Conservation (phyloP, 2,797 vertebrate genomes). For the Ptychobarbus kaznakovi region DNA sequence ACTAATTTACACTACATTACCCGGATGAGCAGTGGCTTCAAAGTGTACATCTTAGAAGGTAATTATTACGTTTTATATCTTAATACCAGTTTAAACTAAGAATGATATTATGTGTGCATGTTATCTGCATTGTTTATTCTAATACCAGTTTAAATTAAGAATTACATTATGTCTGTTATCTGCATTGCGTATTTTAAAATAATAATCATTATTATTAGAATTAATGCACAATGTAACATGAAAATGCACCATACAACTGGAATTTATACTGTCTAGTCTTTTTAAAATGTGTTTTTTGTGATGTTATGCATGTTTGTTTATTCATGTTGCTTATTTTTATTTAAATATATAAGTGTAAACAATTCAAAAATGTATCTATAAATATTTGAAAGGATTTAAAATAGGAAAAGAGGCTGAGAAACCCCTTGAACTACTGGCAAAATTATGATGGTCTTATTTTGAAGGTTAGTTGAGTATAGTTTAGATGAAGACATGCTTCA, state of each 20-base stretch:
- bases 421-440: neutral
- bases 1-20: constrained; percentile 85
- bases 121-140: neutral
- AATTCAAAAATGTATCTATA: neutral
- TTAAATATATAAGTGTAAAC: neutral
- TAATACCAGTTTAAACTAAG: neutral
- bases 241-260: neutral
- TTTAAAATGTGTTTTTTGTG: neutral
- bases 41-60: constrained; percentile 86
- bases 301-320: neutral
- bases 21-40: constrained; percentile 85
- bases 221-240: neutral
- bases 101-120: neutral
- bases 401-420: neutral
- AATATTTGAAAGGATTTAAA: neutral
- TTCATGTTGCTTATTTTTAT: neutral
- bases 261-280: neutral
- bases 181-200: neutral
- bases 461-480: neutral
- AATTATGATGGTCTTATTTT: neutral
- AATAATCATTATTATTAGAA: neutral
- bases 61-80: constrained; percentile 48
- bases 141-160: neutral
- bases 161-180: neutral
- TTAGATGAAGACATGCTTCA: neutral